These are phyloP conservation scores for Amphiura filiformis DNA, from an alignment of 35 echinoderm and acorn worm species.

Conservation along the genomic window DNA sequence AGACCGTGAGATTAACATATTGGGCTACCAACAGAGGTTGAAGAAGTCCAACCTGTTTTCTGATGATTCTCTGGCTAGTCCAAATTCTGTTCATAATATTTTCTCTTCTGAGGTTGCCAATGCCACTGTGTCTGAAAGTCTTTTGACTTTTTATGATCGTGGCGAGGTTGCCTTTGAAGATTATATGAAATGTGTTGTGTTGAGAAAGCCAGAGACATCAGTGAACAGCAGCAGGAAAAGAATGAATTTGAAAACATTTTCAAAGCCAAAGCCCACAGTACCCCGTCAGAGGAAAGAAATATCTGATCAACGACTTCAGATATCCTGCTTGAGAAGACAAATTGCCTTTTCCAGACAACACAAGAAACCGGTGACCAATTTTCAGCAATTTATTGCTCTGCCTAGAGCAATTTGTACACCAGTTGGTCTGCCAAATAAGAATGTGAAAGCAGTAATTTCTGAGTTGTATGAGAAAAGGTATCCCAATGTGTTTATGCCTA, in stretches of 20 bases:
- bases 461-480: neutral
- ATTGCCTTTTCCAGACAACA: slow-evolving; percentile 32
- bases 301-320: too few species aligned
- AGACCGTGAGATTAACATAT: neutral
- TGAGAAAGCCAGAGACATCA: neutral
- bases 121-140: neutral
- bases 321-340: slow-evolving; percentile 29
- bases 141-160: neutral
- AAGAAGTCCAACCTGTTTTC: neutral
- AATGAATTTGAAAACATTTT: neutral
- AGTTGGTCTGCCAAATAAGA: slow-evolving; percentile 26
- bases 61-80: neutral
- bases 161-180: neutral
- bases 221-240: neutral
- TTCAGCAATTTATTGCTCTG: slow-evolving; percentile 35
- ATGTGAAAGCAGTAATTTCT: neutral
- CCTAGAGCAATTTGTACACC: slow-evolving; percentile 27
- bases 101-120: neutral
- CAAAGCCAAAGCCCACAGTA: neutral
- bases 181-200: neutral
- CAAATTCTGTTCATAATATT: neutral
- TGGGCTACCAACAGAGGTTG: neutral
- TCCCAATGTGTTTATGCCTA: neutral
- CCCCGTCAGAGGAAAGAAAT: neutral
- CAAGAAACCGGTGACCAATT: neutral